Evolutionary conservation across 2,113 vertebrate species (phyloP).

Genomic region (Ceyx cyanopectus): DNA sequence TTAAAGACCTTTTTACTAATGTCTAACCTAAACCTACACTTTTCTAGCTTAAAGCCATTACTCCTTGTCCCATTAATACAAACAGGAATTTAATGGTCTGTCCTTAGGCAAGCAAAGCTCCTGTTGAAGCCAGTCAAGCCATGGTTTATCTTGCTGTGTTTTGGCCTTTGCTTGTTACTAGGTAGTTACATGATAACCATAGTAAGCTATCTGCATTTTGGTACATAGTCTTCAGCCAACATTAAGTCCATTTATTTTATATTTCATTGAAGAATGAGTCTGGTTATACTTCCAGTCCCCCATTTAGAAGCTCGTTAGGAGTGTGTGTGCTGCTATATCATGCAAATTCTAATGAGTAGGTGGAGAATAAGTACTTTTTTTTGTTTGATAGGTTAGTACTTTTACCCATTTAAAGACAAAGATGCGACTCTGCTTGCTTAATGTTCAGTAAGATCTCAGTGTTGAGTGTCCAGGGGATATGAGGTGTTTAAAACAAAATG

Average conservation of each 20-base stretch:
- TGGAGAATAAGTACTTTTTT: constrained; percentile 8
- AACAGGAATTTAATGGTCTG: not conserved
- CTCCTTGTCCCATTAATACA: too few relatives aligned
- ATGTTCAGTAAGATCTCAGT: constrained; percentile 64
- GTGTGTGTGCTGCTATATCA: constrained; percentile 42
- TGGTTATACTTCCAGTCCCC: constrained; percentile 34
- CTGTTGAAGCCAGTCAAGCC: not conserved
- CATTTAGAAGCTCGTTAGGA: constrained; percentile 61
- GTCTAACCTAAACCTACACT: too few relatives aligned
- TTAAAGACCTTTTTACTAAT: too few relatives aligned
- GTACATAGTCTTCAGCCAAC: constrained; percentile 51
- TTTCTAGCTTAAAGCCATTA: too few relatives aligned
- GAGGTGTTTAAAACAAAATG: constrained; percentile 73
- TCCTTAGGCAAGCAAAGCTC: not conserved
- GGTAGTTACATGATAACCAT: constrained; percentile 6
- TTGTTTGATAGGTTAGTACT: constrained; percentile 50
- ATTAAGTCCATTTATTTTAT: constrained; percentile 51
- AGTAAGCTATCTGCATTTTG: constrained; percentile 34
- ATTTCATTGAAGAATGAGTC: constrained; percentile 50
- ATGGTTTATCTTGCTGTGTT: not conserved
- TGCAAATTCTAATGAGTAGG: constrained; percentile 52
- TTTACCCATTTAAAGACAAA: constrained; percentile 68
- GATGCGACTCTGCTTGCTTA: constrained; percentile 63
- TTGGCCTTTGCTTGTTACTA: constrained; percentile 33
- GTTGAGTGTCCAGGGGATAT: constrained; percentile 44